These are phyloP conservation scores for Scyliorhinus canicula DNA, from an alignment of 2,797 vertebrate genomes.

Conservation along the genomic window DNA sequence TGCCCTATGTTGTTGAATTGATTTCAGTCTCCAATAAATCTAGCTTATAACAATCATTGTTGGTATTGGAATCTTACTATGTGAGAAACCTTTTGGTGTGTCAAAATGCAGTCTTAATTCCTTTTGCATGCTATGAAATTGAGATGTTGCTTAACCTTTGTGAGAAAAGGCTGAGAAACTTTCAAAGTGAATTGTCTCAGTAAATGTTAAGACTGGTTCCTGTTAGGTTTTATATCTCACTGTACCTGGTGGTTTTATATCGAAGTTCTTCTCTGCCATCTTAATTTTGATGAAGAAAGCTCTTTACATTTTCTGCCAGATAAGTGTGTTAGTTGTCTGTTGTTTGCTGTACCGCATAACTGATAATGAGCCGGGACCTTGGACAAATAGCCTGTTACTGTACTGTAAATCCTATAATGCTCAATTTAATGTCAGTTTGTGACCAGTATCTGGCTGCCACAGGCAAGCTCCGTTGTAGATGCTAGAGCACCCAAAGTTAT, in stretches of 20 bases:
- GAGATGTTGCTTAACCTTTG: background rate
- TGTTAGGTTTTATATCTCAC: background rate
- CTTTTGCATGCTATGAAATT: background rate
- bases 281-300: background rate
- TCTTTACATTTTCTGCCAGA: background rate
- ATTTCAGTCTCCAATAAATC: constrained; percentile 31
- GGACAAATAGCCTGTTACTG: background rate
- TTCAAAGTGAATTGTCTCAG: background rate
- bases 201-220: background rate
- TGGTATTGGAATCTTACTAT: constrained; percentile 11
- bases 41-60: background rate
- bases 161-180: background rate
- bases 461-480: background rate
- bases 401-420: background rate
- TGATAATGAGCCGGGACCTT: background rate
- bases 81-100: background rate
- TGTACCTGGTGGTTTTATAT: background rate
- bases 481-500: background rate
- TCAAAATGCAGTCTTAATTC: background rate
- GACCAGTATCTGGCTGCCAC: background rate
- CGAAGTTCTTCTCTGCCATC: background rate
- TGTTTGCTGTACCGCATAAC: background rate
- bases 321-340: background rate
- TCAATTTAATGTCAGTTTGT: background rate
- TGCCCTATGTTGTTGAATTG: constrained; percentile 10